Evolutionary conservation across 1,140 invertebrate species (phyloP).

Genomic region (Solenopsis invicta): DNA sequence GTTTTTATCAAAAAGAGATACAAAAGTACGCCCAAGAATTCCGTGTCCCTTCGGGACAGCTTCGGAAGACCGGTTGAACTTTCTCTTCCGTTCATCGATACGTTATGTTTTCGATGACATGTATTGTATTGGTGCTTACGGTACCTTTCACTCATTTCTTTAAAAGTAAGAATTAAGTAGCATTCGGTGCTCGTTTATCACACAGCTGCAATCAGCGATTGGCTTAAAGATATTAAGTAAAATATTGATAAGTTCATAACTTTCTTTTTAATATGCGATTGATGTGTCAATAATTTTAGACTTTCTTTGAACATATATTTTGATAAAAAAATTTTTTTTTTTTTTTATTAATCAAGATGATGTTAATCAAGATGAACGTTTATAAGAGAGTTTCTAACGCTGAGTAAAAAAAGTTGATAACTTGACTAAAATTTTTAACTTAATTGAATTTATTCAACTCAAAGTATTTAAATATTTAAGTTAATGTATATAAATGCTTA

Average conservation of each 20-base stretch:
- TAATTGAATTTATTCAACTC: no score
- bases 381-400: no score
- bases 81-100: slow-evolving; percentile 20
- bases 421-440: no score
- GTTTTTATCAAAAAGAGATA: slow-evolving; percentile 71
- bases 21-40: slow-evolving; percentile 66
- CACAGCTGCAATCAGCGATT: not conserved
- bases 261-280: not conserved
- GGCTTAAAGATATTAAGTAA: not conserved
- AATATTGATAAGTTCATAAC: not conserved
- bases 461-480: no score
- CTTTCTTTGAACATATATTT: not conserved
- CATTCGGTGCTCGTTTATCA: not conserved
- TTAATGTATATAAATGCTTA: no score
- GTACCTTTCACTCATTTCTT: not conserved
- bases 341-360: no score
- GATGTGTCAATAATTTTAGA: not conserved
- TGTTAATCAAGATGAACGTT: no score
- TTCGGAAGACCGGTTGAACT: not conserved
- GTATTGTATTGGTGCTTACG: not conserved
- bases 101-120: slow-evolving; percentile 40
- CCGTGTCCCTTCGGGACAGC: slow-evolving; percentile 49
- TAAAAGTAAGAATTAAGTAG: slow-evolving; percentile 56
- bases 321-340: not conserved
- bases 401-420: no score